Percentiles rank a stretch among this genome's conserved stretches.
Evolutionary conservation across 2,797 vertebrate genomes (phyloP).

Genomic region (Phylloscopus collybita): DNA sequence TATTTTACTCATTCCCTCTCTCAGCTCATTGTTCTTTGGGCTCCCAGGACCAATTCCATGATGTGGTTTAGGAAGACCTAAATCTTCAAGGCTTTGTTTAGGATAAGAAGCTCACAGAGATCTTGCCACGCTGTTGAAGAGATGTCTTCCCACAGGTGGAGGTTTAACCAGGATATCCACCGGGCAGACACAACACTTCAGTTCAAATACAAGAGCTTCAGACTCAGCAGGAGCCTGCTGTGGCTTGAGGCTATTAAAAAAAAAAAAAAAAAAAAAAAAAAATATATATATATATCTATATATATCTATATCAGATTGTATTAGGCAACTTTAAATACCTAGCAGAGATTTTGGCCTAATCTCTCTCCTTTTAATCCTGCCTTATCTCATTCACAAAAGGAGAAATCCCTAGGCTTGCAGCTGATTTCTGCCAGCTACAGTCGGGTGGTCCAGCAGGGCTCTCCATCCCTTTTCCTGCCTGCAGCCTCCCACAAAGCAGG

Average conservation of each 20-base stretch:
- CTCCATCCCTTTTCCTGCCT: background rate
- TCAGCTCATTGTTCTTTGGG: background rate
- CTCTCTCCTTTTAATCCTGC: background rate
- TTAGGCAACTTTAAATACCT: background rate
- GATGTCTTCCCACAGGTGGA: background rate
- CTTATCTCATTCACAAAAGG: background rate
- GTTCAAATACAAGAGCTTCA: background rate
- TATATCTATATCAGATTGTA: background rate
- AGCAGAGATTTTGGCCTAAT: background rate
- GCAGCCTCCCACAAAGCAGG: fast-evolving
- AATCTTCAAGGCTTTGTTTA: background rate
- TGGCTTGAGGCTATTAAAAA: background rate
- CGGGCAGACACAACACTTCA: background rate
- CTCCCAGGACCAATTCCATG: background rate
- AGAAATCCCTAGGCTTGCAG: background rate
- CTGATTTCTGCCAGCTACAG: background rate
- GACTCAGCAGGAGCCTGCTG: background rate
- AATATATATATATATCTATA: background rate
- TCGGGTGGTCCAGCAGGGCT: fast-evolving
- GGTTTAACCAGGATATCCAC: background rate
- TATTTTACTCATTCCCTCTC: background rate
- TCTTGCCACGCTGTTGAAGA: background rate
- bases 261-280: background rate
- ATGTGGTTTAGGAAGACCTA: background rate
- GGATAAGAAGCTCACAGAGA: background rate